Evolutionary conservation across 2,797 vertebrate genomes (phyloP), one percentile per base, ranked within the genome.

Genomic region (Pangasius larnaudii): DNA sequence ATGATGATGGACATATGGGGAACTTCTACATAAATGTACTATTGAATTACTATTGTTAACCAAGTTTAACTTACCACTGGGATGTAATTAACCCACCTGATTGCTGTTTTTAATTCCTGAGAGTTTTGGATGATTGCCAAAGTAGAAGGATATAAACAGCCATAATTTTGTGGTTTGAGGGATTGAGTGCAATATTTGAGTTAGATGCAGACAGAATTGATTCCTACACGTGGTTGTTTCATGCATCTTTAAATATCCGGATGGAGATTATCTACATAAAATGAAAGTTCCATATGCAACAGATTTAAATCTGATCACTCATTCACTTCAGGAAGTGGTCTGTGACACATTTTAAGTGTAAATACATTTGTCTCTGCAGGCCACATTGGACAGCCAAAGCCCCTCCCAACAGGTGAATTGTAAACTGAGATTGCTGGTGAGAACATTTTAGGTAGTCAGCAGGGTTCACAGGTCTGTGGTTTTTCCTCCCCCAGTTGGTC

Each of bases 1-100:
- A 24, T 53, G 14, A 19, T 51, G 6, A 53, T 33, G 18, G 51
- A 36, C 8, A 7, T 75, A 49, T 51, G 27, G 0, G 42, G 27
- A 2, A 22, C 19, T 39, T 42, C 56, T 39, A 59, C 2, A 81
- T 46, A 39, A 81, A 61, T 27, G 46, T 79, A 30, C 80, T 56
- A 79, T 58, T 53, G 65, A 79, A 84, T 84, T 10, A 85, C 16
- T 81, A 74, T 87, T 83, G 78, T 77, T 86, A 84, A 86, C 65
- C 51, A 39, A 82, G 69, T 24, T 78, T 72, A 0, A 5, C 56
- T 36, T 77, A 27, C 58, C 65, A 84, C 65, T 63, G 78, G n/a
- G 80, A 85, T 77, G 74, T 27, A 80, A 86, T 78, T 84, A 72
- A 86, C 69, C 18, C 49, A 80, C 80, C 84, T 77, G 14, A 90